Base-by-base conservation (phyloP, 1,140 invertebrate genomes). In the Eriocheir sinensis region DNA sequence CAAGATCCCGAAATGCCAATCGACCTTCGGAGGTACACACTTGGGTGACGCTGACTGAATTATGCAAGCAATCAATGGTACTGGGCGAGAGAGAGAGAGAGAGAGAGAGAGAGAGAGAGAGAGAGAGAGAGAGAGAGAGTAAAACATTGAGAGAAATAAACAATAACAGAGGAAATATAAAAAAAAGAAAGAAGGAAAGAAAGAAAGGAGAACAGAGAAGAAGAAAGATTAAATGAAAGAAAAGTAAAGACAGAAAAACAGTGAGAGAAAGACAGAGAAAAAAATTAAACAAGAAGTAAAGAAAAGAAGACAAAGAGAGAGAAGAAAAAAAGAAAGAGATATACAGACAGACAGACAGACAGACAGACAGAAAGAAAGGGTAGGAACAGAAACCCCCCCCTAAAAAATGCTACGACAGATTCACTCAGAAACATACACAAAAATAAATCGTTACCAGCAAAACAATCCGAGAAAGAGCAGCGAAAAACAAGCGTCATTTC, bases 241-340 rank as follows among this genome's bases (percentile, higher is more conserved):
- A 38, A 89, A 36, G n/a, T n/a, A 89, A 12, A 89, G 40, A 89
- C 86, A 89, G 40, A 89, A 4, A 30, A 32, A 89, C 36, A 89
- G 41, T 27, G 41, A 89, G 36, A 89, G 41, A 89, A 17, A 89
- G 21, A 86, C 12, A 86, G 34, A 86, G 21, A 86, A 32, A 86
- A 27, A 17, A 17, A 17, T 12, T 12, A 15, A 32, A 32, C 41
- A 30, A 15, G 34, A 32, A 17, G 34, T 12, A 86, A 32, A 17
- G 12, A 15, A 86, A 15, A 86, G 34, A 17, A 86, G 34, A 86
- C 15, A 32, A n/a, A 89, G 34, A 8, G 34, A 4, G 15, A 48
- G 15, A 6, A 48, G 15, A 48, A 48, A 48, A 6, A 48, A 32
- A 72, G 27, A 91, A 72, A 91, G 0, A 72, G 41, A 91, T 4